Conservation (phyloP, 92 coral and sea anemone genomes). For the Phenganax stokvisi region DNA sequence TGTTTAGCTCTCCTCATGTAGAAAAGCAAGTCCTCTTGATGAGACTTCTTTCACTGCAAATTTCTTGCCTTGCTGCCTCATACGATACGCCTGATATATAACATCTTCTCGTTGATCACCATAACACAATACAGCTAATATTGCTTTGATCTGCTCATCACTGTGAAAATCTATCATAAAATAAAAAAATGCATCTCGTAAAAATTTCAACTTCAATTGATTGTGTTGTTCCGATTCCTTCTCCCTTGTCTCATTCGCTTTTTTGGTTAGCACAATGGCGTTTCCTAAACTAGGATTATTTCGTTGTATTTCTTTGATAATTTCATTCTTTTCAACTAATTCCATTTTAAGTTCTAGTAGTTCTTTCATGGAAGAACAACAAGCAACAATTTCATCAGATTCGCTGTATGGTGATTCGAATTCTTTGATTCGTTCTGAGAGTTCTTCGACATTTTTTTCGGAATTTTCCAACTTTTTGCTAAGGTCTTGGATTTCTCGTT, state of each 20-base stretch:
- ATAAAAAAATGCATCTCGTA: slow-evolving; percentile 92
- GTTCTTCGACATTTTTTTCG: slow-evolving; percentile 43
- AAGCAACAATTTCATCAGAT: slow-evolving; percentile 74
- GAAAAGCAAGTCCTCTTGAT: slow-evolving; percentile 81
- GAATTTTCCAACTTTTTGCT: slow-evolving; percentile 44
- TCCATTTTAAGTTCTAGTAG: slow-evolving; percentile 64
- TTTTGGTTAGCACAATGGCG: neutral
- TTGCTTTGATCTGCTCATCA: slow-evolving; percentile 95
- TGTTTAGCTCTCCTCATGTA: slow-evolving; percentile 62
- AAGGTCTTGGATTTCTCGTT: slow-evolving; percentile 55
- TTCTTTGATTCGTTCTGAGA: slow-evolving; percentile 42
- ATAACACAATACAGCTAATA: slow-evolving; percentile 82
- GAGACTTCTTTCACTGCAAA: slow-evolving; percentile 93
- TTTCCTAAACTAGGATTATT: slow-evolving; percentile 56
- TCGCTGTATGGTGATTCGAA: slow-evolving; percentile 45
- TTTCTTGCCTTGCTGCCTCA: slow-evolving; percentile 78
- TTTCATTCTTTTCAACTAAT: slow-evolving; percentile 62
- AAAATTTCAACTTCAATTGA: slow-evolving; percentile 76
- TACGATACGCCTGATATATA: slow-evolving; percentile 69
- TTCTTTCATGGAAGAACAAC: slow-evolving; percentile 95
- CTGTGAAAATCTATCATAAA: slow-evolving; percentile 98
- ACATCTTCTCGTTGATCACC: slow-evolving; percentile 92
- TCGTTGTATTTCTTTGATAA: slow-evolving; percentile 55
- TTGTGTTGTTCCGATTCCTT: slow-evolving; percentile 58
- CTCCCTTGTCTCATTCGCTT: slow-evolving; percentile 41